Evolutionary conservation across 2,888 invertebrate species (phyloP).

Genomic region (Strigamia maritima): DNA sequence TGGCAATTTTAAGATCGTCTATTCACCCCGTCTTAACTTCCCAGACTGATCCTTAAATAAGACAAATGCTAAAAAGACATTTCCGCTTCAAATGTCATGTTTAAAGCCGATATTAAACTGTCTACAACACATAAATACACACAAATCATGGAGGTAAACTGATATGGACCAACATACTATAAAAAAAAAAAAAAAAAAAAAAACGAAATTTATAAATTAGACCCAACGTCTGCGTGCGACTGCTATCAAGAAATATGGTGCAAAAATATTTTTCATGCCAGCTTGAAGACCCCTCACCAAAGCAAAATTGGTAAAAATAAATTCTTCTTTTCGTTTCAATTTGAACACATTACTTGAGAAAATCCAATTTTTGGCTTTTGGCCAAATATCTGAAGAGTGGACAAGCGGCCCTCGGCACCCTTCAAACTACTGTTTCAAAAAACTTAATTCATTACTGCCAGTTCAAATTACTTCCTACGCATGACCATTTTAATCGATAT

Average conservation of each 20-base stretch:
- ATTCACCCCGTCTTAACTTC: background rate
- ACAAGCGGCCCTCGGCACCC: constrained; percentile 2
- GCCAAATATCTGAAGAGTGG: background rate
- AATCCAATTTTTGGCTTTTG: background rate
- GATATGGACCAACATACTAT: background rate
- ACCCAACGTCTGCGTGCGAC: background rate
- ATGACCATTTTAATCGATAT: background rate
- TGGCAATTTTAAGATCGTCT: background rate
- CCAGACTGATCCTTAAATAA: background rate
- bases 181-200: background rate
- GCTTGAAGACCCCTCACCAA: background rate
- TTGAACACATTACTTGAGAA: constrained; percentile 11
- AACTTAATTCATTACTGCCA: background rate
- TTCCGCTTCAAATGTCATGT: background rate
- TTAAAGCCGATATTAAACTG: background rate
- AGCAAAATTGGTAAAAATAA: constrained; percentile 8
- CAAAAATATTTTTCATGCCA: constrained; percentile 2
- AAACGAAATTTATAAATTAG: constrained; percentile 20
- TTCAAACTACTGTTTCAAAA: background rate
- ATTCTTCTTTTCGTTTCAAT: constrained; percentile 12
- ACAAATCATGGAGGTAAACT: background rate
- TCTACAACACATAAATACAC: background rate
- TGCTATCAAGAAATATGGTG: background rate
- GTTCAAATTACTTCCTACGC: background rate
- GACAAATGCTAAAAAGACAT: background rate